Percentiles rank a stretch among this genome's conserved stretches.
Conservation (phyloP, 2,113 vertebrate genomes). For the Zosterops borbonicus region DNA sequence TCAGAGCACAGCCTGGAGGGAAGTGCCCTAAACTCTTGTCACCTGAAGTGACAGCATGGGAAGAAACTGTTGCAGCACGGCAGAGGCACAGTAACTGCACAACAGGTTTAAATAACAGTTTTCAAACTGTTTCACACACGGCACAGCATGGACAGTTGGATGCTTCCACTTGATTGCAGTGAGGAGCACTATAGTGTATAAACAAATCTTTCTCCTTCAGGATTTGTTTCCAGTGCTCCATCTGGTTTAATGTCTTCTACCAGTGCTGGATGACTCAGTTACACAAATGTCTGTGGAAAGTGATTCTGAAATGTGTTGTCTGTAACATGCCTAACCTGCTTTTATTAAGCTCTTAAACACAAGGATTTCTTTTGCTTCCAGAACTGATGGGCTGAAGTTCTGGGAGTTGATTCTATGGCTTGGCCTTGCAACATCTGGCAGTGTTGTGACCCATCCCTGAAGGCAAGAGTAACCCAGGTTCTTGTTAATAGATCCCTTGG, state of each 20-base stretch:
- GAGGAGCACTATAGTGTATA: not conserved
- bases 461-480: not conserved
- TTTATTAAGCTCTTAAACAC: not conserved
- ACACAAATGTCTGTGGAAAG: not conserved
- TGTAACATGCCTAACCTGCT: not conserved
- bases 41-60: not conserved
- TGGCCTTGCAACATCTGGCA: not conserved
- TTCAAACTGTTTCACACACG: not conserved
- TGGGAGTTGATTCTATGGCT: not conserved
- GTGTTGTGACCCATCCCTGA: not conserved
- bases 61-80: not conserved
- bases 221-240: not conserved
- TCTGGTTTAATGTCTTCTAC: slow-evolving; percentile 16
- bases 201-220: not conserved
- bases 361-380: not conserved
- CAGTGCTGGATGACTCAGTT: not conserved
- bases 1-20: not conserved
- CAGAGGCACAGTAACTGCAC: not conserved
- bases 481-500: not conserved
- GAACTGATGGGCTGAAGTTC: not conserved
- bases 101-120: not conserved
- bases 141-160: not conserved
- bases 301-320: not conserved
- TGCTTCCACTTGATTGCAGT: not conserved
- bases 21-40: not conserved